These are phyloP conservation scores for Lordiphosa mommai DNA, from an alignment of 1,140 invertebrate genomes.

Conservation along the genomic window DNA sequence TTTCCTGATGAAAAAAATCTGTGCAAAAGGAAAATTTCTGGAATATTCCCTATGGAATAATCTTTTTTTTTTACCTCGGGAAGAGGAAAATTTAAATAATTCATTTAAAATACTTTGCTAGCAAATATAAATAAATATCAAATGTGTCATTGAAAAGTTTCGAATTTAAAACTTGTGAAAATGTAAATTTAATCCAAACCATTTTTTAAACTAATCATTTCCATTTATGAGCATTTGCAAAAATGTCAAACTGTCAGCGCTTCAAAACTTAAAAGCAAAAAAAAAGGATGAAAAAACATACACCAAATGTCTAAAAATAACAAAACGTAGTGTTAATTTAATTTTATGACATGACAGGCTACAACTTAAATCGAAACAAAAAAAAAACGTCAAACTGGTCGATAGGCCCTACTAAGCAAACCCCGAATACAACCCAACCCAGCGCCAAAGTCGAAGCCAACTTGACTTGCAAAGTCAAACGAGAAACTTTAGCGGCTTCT, in stretches of 20 bases:
- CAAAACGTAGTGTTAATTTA: slow-evolving; percentile 49
- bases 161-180: no score
- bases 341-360: slow-evolving; percentile 64
- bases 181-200: no score
- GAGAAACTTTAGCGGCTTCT: slow-evolving; percentile 61
- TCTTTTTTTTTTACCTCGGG: no score
- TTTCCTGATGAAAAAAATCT: no score
- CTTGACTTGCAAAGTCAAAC: slow-evolving; percentile 45
- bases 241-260: slow-evolving; percentile 4
- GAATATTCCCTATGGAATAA: no score
- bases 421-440: background rate
- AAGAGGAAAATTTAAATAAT: no score
- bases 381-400: slow-evolving; percentile 24
- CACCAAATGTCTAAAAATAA: slow-evolving; percentile 36
- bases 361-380: slow-evolving; percentile 17
- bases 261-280: background rate
- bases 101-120: no score
- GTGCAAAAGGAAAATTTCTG: no score
- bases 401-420: slow-evolving; percentile 23
- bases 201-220: no score
- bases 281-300: slow-evolving; percentile 10
- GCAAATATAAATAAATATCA: no score
- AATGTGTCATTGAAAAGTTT: no score
- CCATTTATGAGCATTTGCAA: no score
- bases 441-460: background rate